phyloP scores from a whole-genome alignment of 2,797 vertebrate species.

The Parambassis ranga region DNA sequence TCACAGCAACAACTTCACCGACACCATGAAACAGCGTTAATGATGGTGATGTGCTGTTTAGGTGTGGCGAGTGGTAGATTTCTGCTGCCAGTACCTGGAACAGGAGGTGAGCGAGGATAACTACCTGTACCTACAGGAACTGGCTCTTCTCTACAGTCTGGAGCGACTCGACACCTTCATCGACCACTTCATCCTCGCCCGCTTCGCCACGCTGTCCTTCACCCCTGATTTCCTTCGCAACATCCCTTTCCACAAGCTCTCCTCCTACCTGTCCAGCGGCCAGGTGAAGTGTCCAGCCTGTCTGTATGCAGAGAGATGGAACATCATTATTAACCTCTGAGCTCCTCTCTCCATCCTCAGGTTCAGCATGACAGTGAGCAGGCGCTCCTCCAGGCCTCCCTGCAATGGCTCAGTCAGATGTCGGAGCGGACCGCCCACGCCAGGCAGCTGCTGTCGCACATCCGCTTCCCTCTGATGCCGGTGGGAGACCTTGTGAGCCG shows the following conservation, averaged over 20 bases:
- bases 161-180: conserved; percentile 89
- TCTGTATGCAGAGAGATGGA: too few relatives aligned
- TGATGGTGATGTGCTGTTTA: conserved; percentile 70
- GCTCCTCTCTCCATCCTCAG: conserved; percentile 13
- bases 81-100: conserved; percentile 96
- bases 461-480: conserved; percentile 90
- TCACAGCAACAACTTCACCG: too few relatives aligned
- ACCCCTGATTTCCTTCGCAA: conserved; percentile 86
- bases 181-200: conserved; percentile 87
- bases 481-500: conserved; percentile 81
- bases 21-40: too few relatives aligned
- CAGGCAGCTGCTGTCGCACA: conserved; percentile 84
- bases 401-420: conserved; percentile 90
- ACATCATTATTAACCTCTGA: not conserved
- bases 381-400: conserved; percentile 84
- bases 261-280: conserved; percentile 85
- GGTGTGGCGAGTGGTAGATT: conserved; percentile 92
- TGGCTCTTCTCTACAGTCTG: conserved; percentile 92
- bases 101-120: conserved; percentile 91
- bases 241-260: conserved; percentile 85
- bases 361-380: conserved; percentile 91
- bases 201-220: conserved; percentile 86
- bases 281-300: conserved; percentile 38
- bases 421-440: conserved; percentile 82
- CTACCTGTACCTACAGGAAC: conserved; percentile 92